Conservation (phyloP, 2,888 invertebrate genomes). For the Cheilosia vulpina region DNA sequence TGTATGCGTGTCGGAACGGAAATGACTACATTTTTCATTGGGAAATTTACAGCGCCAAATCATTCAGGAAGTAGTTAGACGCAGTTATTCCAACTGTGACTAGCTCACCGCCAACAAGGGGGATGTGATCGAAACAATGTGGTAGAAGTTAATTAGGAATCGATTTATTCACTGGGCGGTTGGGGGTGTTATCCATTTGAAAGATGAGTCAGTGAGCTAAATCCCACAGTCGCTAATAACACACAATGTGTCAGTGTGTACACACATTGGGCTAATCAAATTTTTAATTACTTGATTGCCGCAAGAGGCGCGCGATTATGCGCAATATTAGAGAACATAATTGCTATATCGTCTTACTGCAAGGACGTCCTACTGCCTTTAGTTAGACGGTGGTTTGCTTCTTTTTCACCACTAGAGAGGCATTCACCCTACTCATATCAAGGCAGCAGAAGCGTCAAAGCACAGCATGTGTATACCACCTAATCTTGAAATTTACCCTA, state of each 20-base stretch:
- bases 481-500: slow-evolving; percentile 44
- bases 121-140: slow-evolving; percentile 19
- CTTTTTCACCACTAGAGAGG: slow-evolving; percentile 1
- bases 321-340: slow-evolving; percentile 29
- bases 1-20: slow-evolving; percentile 5
- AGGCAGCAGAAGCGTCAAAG: slow-evolving; percentile 10
- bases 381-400: background rate
- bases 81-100: background rate
- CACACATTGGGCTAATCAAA: background rate
- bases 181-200: background rate
- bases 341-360: slow-evolving; percentile 4
- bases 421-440: slow-evolving; percentile 7
- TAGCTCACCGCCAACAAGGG: background rate
- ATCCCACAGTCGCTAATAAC: background rate
- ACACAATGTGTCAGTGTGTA: background rate
- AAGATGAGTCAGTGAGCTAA: background rate
- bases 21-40: slow-evolving; percentile 29
- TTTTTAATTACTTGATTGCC: slow-evolving; percentile 47
- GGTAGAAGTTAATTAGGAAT: slow-evolving; percentile 38
- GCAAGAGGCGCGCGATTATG: slow-evolving; percentile 34
- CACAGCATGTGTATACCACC: slow-evolving; percentile 25
- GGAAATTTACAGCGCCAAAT: slow-evolving; percentile 22
- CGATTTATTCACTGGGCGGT: slow-evolving; percentile 7
- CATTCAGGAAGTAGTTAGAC: slow-evolving; percentile 21
- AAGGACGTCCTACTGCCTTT: slow-evolving; percentile 1